Conservation (phyloP, 2,797 vertebrate species). For the Ambastaia sidthimunki region DNA sequence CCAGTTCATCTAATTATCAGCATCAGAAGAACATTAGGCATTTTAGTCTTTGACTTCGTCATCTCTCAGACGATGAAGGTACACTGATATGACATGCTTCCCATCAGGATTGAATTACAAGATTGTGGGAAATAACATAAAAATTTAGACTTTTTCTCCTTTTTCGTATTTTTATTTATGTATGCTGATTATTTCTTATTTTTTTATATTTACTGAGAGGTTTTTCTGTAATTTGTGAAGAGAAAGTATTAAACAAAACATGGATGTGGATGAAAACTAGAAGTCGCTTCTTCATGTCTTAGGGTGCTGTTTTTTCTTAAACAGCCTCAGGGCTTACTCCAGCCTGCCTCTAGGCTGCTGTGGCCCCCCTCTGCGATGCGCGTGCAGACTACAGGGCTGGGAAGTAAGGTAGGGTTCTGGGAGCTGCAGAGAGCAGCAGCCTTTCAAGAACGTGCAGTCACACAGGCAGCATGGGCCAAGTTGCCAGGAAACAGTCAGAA, state of each 20-base stretch:
- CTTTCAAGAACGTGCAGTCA: constrained; percentile 69
- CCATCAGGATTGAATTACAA: not conserved
- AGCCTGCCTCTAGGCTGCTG: constrained; percentile 66
- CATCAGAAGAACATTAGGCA: constrained; percentile 21
- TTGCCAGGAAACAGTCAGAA: constrained; percentile 77
- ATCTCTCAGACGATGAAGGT: constrained; percentile 16
- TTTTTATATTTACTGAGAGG: not conserved
- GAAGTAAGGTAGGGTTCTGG: constrained; percentile 47
- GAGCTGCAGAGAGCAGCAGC: constrained; percentile 44
- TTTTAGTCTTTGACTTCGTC: constrained; percentile 24
- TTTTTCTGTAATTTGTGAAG: not conserved
- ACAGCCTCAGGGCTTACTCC: constrained; percentile 64
- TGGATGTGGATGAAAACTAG: not conserved
- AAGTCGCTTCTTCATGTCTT: constrained; percentile 62
- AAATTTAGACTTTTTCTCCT: not conserved
- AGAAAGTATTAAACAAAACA: not conserved
- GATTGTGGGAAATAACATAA: constrained; percentile 11
- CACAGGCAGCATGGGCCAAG: constrained; percentile 70
- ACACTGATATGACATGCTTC: constrained; percentile 7
- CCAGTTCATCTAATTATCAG: constrained; percentile 47
- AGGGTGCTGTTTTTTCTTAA: constrained; percentile 65
- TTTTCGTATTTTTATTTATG: not conserved
- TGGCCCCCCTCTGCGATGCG: constrained; percentile 59
- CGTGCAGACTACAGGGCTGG: constrained; percentile 59
- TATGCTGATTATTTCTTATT: not conserved